Conservation (phyloP, 2,888 invertebrate genomes). For the Chaetogeoica ovagalla region DNA sequence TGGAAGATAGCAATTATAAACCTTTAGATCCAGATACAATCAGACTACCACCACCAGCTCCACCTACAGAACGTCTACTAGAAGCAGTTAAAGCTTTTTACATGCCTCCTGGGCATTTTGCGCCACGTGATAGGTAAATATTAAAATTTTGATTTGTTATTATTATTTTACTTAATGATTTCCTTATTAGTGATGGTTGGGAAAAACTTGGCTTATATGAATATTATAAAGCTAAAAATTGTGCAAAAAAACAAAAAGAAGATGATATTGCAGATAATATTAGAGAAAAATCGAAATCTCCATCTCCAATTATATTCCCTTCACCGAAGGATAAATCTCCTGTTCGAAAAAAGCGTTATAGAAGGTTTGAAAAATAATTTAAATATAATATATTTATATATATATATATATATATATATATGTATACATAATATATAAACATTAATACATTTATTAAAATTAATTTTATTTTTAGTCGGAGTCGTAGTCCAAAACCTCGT, state of each 20-base stretch:
- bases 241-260: constrained; percentile 84
- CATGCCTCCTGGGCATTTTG: constrained; percentile 89
- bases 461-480: constrained; percentile 57
- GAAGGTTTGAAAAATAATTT: constrained; percentile 56
- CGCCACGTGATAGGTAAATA: constrained; percentile 84
- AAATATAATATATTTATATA: not conserved
- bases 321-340: constrained; percentile 72
- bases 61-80: constrained; percentile 88
- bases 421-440: too few species aligned
- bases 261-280: constrained; percentile 76
- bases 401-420: not conserved
- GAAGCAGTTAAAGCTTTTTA: constrained; percentile 97
- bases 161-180: not conserved
- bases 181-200: constrained; percentile 78
- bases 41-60: constrained; percentile 90
- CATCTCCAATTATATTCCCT: constrained; percentile 78
- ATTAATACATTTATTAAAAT: not conserved
- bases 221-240: constrained; percentile 95
- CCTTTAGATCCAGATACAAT: constrained; percentile 88
- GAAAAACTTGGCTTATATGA: constrained; percentile 96
- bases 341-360: constrained; percentile 71
- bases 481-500: constrained; percentile 62
- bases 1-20: constrained; percentile 88
- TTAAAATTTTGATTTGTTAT: not conserved
- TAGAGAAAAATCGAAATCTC: constrained; percentile 71